Evolutionary conservation across 2,888 invertebrate species (phyloP).

Genomic region (Drosophila neoperkinsi): DNA sequence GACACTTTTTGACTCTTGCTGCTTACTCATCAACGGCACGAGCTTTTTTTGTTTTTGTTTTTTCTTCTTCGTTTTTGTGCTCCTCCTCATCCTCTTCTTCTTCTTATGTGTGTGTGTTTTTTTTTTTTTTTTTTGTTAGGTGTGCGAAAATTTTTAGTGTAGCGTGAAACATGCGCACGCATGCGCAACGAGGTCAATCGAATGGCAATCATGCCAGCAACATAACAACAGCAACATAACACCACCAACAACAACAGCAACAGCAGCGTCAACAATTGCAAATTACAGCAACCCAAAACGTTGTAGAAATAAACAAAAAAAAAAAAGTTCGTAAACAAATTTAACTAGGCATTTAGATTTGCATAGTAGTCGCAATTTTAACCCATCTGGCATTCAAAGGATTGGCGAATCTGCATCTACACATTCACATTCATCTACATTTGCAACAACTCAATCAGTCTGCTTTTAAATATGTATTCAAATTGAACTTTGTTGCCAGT

Average conservation of each 20-base stretch:
- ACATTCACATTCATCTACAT: not conserved
- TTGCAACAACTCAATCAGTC: not conserved
- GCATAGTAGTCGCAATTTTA: not conserved
- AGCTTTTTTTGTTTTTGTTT: slow-evolving; percentile 34
- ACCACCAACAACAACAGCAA: not conserved
- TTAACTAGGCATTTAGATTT: slow-evolving; percentile 2
- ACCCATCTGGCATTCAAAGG: not conserved
- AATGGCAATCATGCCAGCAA: slow-evolving; percentile 71
- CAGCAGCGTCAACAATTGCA: slow-evolving; percentile 46
- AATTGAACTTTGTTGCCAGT: not conserved
- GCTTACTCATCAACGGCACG: slow-evolving; percentile 72
- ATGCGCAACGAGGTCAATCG: slow-evolving; percentile 81
- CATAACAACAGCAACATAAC: slow-evolving; percentile 10
- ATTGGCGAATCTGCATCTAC: not conserved
- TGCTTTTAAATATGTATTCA: not conserved
- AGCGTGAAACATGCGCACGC: slow-evolving; percentile 81
- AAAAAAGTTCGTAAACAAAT: slow-evolving; percentile 5
- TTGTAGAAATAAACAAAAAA: slow-evolving; percentile 9
- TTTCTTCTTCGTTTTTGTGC: not conserved
- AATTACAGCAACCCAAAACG: slow-evolving; percentile 45
- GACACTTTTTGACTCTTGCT: slow-evolving; percentile 38
- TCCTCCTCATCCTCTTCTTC: slow-evolving; percentile 15
- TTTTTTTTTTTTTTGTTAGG: slow-evolving; percentile 23
- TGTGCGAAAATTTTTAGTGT: slow-evolving; percentile 73
- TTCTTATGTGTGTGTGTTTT: slow-evolving; percentile 6